Percentiles rank a stretch among this genome's conserved stretches.
These are phyloP conservation scores for Pogonognathellus flavescens DNA, from an alignment of 1,140 invertebrate genomes.

Conservation along the genomic window DNA sequence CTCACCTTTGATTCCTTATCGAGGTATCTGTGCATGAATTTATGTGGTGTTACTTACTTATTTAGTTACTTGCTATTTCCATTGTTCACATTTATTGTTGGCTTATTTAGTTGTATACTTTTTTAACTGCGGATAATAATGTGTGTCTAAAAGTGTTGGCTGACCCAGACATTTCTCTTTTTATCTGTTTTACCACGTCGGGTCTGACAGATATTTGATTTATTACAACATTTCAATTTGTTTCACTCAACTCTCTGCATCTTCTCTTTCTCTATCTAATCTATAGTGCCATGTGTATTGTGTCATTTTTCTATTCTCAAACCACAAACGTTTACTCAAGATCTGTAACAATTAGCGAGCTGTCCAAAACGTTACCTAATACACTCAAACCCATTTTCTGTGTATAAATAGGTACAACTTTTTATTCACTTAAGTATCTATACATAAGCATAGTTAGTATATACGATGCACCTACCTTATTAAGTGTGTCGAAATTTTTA, in stretches of 20 bases:
- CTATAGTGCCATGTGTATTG: background rate
- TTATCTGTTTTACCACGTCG: background rate
- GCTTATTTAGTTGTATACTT: background rate
- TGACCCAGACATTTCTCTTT: background rate
- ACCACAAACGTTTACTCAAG: no score
- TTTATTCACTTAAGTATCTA: no score
- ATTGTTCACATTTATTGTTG: background rate
- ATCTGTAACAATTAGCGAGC: no score
- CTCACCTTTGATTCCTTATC: conserved; percentile 48
- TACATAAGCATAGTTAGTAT: no score
- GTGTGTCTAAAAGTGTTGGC: conserved; percentile 36
- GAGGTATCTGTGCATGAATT: background rate
- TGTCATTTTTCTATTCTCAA: no score
- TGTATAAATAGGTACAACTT: no score
- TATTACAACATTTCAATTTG: background rate
- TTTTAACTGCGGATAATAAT: background rate
- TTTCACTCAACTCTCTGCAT: background rate
- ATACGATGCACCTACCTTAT: no score
- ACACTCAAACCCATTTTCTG: no score
- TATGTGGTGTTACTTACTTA: background rate
- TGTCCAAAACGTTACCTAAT: no score
- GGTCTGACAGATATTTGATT: background rate
- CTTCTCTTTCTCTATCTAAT: background rate
- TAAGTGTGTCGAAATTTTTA: no score
- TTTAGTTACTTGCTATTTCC: background rate